A percentile compares a stretch with the other conserved stretches of the same genome.
Evolutionary conservation across 2,113 vertebrate species (phyloP).

Genomic region (Rhizomys pruinosus): DNA sequence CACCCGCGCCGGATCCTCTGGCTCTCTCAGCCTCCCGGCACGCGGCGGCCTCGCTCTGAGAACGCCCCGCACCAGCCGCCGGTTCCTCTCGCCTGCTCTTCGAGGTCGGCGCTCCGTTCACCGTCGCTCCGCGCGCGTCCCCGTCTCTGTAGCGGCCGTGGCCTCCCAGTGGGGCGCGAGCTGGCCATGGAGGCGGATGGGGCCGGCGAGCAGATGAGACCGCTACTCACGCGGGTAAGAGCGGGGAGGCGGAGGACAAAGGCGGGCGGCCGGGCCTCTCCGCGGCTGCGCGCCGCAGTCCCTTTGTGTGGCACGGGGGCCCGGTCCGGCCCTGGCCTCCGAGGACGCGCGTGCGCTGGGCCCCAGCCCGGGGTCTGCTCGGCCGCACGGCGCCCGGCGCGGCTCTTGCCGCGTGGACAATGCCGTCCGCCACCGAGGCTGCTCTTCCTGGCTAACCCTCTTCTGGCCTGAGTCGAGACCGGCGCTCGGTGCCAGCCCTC

Average conservation of each 20-base stretch:
- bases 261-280: slow-evolving; percentile 33
- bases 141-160: slow-evolving; percentile 21
- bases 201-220: slow-evolving; percentile 89
- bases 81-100: neutral
- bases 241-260: slow-evolving; percentile 62
- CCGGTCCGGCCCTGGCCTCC: neutral
- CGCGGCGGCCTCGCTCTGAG: slow-evolving; percentile 51
- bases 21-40: slow-evolving; percentile 22
- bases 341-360: neutral
- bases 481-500: neutral
- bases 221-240: slow-evolving; percentile 88
- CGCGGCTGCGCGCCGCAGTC: slow-evolving; percentile 31
- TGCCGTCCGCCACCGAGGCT: neutral
- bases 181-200: slow-evolving; percentile 87
- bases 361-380: neutral
- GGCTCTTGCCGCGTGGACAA: neutral
- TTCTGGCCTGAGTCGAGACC: neutral
- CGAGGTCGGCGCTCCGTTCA: slow-evolving; percentile 9
- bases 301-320: slow-evolving; percentile 73
- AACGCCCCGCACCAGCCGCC: neutral
- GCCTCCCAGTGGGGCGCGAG: slow-evolving; percentile 11
- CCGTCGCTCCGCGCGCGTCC: slow-evolving; percentile 50
- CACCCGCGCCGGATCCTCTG: slow-evolving; percentile 2
- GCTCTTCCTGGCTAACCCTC: neutral
- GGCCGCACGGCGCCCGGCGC: neutral